A percentile compares a stretch with the other conserved stretches of the same genome.
Conservation (phyloP, 2,113 vertebrate genomes). For the Rhombomys opimus region DNA sequence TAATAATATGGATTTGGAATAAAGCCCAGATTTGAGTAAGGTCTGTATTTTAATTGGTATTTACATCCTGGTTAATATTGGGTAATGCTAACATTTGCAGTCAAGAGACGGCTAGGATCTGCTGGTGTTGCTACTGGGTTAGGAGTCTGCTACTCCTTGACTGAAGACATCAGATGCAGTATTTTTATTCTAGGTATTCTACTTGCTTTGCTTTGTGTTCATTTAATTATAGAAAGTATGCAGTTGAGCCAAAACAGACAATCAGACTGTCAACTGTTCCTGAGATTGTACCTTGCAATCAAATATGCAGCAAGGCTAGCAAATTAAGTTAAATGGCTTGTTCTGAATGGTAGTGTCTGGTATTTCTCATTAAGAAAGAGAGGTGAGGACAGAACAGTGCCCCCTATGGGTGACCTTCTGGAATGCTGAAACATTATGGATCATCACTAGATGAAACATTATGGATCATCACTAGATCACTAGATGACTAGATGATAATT, state of each 20-base stretch:
- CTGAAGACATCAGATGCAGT: not conserved
- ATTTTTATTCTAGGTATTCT: slow-evolving; percentile 10
- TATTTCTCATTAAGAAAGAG: not conserved
- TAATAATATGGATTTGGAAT: not conserved
- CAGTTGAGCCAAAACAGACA: not conserved
- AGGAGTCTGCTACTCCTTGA: not conserved
- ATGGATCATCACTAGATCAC: not conserved
- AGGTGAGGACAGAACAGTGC: not conserved
- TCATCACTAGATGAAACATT: not conserved
- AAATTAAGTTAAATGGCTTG: not conserved
- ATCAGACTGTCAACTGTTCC: not conserved
- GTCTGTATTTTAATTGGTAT: not conserved
- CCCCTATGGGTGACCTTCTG: not conserved
- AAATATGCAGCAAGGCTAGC: not conserved
- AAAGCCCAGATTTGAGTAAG: not conserved
- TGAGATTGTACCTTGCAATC: not conserved
- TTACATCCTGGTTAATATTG: slow-evolving; percentile 12
- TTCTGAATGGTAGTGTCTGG: not conserved
- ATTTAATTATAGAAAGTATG: slow-evolving; percentile 36
- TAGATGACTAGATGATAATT: not conserved
- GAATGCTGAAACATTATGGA: not conserved
- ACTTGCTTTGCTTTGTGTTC: slow-evolving; percentile 25
- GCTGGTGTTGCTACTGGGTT: not conserved
- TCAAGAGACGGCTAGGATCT: not conserved
- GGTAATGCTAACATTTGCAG: slow-evolving; percentile 25